Percentiles rank a stretch among this genome's conserved stretches.
Conservation (phyloP, 2,888 invertebrate genomes). For the Gastrophysa polygoni region DNA sequence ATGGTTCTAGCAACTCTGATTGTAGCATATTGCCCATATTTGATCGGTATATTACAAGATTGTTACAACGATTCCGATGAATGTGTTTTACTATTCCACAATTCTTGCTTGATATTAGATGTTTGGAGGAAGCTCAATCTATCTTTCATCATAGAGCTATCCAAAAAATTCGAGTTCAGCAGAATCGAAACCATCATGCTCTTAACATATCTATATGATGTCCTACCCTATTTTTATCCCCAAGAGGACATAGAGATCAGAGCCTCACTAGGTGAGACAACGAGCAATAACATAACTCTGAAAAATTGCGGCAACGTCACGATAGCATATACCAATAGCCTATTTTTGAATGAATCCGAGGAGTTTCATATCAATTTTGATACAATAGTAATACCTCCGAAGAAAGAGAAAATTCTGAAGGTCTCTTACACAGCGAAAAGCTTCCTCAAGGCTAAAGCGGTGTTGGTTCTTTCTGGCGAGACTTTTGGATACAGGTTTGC, state of each 20-base stretch:
- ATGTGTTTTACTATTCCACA: conserved; percentile 61
- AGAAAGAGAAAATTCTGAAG: conserved; percentile 27
- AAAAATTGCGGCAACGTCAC: conserved; percentile 48
- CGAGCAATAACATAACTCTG: conserved; percentile 56
- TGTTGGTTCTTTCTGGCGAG: conserved; percentile 49
- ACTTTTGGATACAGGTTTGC: conserved; percentile 43
- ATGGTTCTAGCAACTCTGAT: conserved; percentile 64
- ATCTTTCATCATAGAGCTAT: conserved; percentile 62
- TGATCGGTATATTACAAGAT: conserved; percentile 58
- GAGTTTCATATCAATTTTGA: conserved; percentile 38
- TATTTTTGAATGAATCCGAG: conserved; percentile 45
- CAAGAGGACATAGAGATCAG: conserved; percentile 58
- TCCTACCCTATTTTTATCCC: conserved; percentile 62
- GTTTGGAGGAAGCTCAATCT: conserved; percentile 63
- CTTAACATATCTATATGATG: conserved; percentile 61
- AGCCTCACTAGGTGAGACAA: conserved; percentile 59
- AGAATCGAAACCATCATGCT: conserved; percentile 66
- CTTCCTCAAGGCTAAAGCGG: conserved; percentile 32
- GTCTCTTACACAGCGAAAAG: conserved; percentile 47
- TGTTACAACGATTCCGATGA: conserved; percentile 55
- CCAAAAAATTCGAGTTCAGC: conserved; percentile 63
- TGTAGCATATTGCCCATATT: conserved; percentile 65
- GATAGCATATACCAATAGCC: conserved; percentile 44
- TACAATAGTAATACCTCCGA: conserved; percentile 24
- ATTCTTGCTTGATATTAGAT: conserved; percentile 58